Evolutionary conservation across 2,797 vertebrate species (phyloP).

Genomic region (Pseudochirops cupreus): DNA sequence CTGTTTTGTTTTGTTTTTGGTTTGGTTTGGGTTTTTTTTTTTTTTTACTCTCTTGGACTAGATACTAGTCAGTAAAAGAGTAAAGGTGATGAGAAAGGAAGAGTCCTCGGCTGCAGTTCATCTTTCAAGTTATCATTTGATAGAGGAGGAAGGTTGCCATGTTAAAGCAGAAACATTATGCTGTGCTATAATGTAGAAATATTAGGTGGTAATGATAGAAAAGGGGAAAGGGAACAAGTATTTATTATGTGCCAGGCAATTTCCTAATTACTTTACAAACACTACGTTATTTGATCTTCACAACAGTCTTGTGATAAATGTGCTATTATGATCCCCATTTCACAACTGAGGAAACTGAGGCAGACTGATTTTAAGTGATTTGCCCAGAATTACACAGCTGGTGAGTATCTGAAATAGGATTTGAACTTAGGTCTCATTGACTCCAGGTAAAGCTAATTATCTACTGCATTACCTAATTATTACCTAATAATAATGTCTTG

Average conservation of each 20-base stretch:
- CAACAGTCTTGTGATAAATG: neutral
- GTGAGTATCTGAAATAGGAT: neutral
- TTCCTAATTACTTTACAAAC: neutral
- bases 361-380: neutral
- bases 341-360: neutral
- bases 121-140: constrained; percentile 77
- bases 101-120: constrained; percentile 50
- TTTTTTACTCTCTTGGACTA: constrained; percentile 48
- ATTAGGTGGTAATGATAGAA: constrained; percentile 62
- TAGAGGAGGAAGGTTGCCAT: constrained; percentile 66
- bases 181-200: constrained; percentile 54
- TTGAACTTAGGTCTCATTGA: neutral
- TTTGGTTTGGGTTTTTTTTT: neutral
- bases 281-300: neutral
- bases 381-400: neutral
- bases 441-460: neutral
- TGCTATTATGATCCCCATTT: neutral
- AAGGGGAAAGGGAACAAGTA: neutral
- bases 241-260: neutral
- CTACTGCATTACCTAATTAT: constrained; percentile 15
- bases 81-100: constrained; percentile 76
- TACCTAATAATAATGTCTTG: constrained; percentile 58
- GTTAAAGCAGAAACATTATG: constrained; percentile 68
- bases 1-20: neutral
- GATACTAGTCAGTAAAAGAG: constrained; percentile 80